Evolutionary conservation across 2,797 vertebrate genomes (phyloP), one percentile per base, ranked within the genome.

Genomic region (Sebastes trivittatus): DNA sequence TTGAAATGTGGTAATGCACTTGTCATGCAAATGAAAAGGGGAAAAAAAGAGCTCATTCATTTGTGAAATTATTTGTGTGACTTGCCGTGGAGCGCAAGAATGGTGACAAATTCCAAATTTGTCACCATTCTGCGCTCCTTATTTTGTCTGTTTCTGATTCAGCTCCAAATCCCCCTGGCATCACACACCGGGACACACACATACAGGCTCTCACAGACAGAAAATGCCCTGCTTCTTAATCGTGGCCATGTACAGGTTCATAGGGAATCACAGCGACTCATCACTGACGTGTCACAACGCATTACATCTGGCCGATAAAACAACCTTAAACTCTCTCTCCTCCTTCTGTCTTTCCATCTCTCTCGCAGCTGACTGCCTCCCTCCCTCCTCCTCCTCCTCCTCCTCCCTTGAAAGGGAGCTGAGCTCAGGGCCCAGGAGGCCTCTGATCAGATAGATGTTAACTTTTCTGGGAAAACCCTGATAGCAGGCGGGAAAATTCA

Each of bases 271-370:
- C 84, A 62, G 74, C 74, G 75, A 81, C 11, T 92, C 91, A 88
- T 90, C 85, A 64, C 89, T 90, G 90, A 85, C 63, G 81, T 95
- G 93, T 95, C 89, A 82, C 90, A 90, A 81, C 72, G 32, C 83
- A 92, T 95, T 94, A 95, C 90, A 92, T 93, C 84, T 86, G 85
- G 68, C 80, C 78, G 78, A 77, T 83, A 87, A 91, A 94, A 94
- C 82, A 86, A 88, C 8, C 82, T 87, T 77, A 82, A 81, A 87
- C 70, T 82, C 78, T 78, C 78, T 77, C 69, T 79, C 54, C 29
- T 66, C 58, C 18, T 36, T 81, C 72, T 68, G 22, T 66, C 77
- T 71, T 42, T 78, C 66, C 54, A 36, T 66, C 67, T 68, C 76
- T 83, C 71, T 58, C 10, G 7, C 59, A 68, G 59, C 63, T 71